Evolutionary conservation across 1,140 invertebrate genomes (phyloP).

Genomic region (Panagrolaimus sp.): DNA sequence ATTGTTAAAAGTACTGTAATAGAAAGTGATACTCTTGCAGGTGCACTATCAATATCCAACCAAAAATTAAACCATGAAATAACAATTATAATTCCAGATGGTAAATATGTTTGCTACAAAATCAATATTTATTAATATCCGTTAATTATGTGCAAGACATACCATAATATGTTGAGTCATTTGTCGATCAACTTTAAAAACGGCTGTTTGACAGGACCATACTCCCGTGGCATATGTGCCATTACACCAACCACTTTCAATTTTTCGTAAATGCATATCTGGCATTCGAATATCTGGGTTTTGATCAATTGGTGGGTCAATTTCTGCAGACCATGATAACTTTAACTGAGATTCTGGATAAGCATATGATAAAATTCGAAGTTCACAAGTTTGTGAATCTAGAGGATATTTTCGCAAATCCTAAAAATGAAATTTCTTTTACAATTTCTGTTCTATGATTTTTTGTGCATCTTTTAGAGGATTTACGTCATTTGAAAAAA

Average conservation of each 20-base stretch:
- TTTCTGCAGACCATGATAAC: conserved; percentile 45
- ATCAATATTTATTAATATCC: conserved; percentile 6
- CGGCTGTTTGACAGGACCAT: conserved; percentile 55
- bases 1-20: conserved; percentile 52
- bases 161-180: conserved; percentile 58
- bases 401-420: conserved; percentile 52
- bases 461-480: conserved; percentile 57
- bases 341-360: conserved; percentile 54
- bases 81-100: conserved; percentile 15
- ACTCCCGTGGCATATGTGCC: conserved; percentile 56
- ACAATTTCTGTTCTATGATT: conserved; percentile 43
- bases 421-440: conserved; percentile 26
- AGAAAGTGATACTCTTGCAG: conserved; percentile 57
- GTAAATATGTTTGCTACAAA: conserved; percentile 17
- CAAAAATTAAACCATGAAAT: conserved; percentile 58
- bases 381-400: conserved; percentile 48
- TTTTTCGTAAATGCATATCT: conserved; percentile 49
- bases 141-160: too few species aligned
- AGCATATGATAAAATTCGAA: conserved; percentile 51
- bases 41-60: conserved; percentile 59
- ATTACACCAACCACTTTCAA: conserved; percentile 51
- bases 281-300: conserved; percentile 55
- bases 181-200: conserved; percentile 41
- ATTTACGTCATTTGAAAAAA: conserved; percentile 41
- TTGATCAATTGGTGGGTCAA: conserved; percentile 51